phyloP scores from a whole-genome alignment of 2,888 invertebrate genomes.

The Cephus sareptanus region DNA sequence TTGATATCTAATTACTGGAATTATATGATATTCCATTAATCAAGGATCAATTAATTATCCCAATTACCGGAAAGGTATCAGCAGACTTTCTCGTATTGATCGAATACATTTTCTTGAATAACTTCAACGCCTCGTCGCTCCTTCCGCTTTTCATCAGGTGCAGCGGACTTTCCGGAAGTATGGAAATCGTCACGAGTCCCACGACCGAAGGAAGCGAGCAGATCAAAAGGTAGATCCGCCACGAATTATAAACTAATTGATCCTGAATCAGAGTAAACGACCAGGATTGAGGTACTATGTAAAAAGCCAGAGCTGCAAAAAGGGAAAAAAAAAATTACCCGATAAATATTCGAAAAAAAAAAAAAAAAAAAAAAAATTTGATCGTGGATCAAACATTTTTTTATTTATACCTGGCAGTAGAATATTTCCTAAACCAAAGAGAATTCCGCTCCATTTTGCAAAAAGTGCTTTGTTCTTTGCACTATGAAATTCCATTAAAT shows the following conservation, averaged over 20 bases:
- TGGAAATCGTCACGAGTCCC: conserved; percentile 65
- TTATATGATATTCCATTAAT: too few species aligned
- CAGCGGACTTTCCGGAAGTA: conserved; percentile 82
- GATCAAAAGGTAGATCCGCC: conserved; percentile 66
- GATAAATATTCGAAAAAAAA: not conserved
- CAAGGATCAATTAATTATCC: not conserved
- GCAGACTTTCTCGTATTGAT: conserved; percentile 74
- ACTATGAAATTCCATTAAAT: conserved; percentile 80
- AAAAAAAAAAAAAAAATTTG: not conserved
- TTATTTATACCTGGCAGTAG: conserved; percentile 69
- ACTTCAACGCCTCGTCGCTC: conserved; percentile 74
- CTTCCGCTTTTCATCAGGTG: conserved; percentile 78
- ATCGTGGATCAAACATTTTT: not conserved
- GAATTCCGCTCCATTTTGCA: conserved; percentile 75
- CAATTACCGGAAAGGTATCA: conserved; percentile 74
- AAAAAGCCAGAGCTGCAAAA: conserved; percentile 74
- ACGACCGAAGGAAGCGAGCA: conserved; percentile 75
- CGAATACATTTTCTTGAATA: conserved; percentile 74
- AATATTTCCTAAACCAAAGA: conserved; percentile 74
- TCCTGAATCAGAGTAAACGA: conserved; percentile 64
- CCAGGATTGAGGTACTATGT: conserved; percentile 74
- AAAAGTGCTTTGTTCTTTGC: conserved; percentile 74
- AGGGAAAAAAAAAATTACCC: not conserved
- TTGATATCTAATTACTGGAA: too few species aligned
- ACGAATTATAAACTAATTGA: conserved; percentile 64